These are phyloP conservation scores for Porites divaricata DNA, from an alignment of 92 coral and sea anemone species.

Conservation along the genomic window DNA sequence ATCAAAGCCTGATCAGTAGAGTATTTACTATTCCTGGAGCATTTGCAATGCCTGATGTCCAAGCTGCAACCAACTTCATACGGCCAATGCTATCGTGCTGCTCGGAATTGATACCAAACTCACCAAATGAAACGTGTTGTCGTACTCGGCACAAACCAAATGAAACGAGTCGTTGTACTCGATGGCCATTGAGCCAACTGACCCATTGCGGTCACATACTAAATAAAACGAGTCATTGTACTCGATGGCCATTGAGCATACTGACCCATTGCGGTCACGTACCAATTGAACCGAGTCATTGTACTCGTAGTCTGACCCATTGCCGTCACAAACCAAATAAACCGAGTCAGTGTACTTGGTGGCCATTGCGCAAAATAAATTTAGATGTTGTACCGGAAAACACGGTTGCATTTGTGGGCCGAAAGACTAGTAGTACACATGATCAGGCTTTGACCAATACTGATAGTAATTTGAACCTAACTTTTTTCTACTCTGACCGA, in stretches of 20 bases:
- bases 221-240: background rate
- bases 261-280: background rate
- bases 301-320: background rate
- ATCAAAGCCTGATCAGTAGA: background rate
- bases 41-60: background rate
- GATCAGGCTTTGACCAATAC: background rate
- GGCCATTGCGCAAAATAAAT: conserved; percentile 21
- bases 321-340: background rate
- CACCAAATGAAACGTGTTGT: too few relatives aligned
- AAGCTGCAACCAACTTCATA: too few relatives aligned
- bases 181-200: background rate
- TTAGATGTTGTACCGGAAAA: background rate
- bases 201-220: background rate
- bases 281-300: background rate
- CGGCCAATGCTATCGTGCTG: too few relatives aligned
- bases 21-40: conserved; percentile 3
- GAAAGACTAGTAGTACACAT: too few relatives aligned
- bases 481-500: conserved; percentile 20
- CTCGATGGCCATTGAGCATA: conserved; percentile 1
- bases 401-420: too few relatives aligned
- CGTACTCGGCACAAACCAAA: too few relatives aligned
- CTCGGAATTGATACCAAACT: too few relatives aligned
- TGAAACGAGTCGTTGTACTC: background rate
- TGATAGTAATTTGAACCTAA: background rate
- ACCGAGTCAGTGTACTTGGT: conserved; percentile 28